A percentile compares a stretch with the other conserved stretches of the same genome.
Evolutionary conservation across 2,888 invertebrate genomes (phyloP).

Genomic region (Coelopa pilipes): DNA sequence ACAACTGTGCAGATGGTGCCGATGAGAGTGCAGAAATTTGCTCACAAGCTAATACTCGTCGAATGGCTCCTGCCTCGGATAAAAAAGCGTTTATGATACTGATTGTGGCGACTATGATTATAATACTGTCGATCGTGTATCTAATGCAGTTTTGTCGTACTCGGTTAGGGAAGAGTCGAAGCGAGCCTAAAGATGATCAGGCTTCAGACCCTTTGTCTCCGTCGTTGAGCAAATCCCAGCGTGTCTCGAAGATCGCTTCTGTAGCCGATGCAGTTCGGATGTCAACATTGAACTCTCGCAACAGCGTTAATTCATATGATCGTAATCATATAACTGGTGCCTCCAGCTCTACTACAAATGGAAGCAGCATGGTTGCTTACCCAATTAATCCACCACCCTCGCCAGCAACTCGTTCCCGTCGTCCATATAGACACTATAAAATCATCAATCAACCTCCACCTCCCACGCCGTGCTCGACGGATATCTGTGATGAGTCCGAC

Average conservation of each 20-base stretch:
- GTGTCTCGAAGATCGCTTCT: constrained; percentile 66
- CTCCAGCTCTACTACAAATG: constrained; percentile 67
- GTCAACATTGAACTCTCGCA: constrained; percentile 74
- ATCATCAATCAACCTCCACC: constrained; percentile 88
- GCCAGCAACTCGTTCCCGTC: constrained; percentile 83
- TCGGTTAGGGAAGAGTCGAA: constrained; percentile 68
- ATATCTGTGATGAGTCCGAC: constrained; percentile 91
- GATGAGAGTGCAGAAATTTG: constrained; percentile 80
- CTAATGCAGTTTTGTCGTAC: constrained; percentile 70
- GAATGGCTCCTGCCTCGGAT: constrained; percentile 66
- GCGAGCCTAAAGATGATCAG: constrained; percentile 72
- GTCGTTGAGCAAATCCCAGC: constrained; percentile 61
- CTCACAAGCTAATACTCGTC: constrained; percentile 66
- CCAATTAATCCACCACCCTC: constrained; percentile 92
- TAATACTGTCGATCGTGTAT: constrained; percentile 69
- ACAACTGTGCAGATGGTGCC: constrained; percentile 83
- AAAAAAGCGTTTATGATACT: constrained; percentile 71
- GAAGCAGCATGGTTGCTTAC: constrained; percentile 71
- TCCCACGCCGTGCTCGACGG: constrained; percentile 94
- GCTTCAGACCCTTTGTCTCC: constrained; percentile 76
- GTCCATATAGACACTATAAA: constrained; percentile 81
- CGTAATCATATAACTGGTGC: constrained; percentile 77
- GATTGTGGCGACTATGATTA: constrained; percentile 70
- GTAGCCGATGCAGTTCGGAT: constrained; percentile 72
- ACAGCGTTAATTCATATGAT: constrained; percentile 75